Conservation (phyloP, 35 echinoderm and acorn worm species). For the Apostichopus californicus region DNA sequence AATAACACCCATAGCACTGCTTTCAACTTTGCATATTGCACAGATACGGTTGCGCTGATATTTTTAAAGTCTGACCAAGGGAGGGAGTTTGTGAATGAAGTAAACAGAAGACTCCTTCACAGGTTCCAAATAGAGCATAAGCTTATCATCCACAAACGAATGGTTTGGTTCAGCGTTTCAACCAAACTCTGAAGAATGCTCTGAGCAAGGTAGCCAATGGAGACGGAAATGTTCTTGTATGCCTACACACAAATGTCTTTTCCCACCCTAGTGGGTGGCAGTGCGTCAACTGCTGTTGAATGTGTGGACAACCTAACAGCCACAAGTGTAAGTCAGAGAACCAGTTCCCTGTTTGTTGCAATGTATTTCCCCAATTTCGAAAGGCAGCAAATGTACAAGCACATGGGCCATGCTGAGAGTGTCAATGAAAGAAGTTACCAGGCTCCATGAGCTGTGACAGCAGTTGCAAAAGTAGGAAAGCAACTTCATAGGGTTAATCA, state of each 20-base stretch:
- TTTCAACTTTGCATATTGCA: no score
- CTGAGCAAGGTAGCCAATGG: no score
- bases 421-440: conserved; percentile 36
- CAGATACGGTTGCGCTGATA: no score
- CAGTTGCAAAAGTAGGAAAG: conserved; percentile 23
- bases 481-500: conserved; percentile 35
- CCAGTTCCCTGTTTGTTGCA: conserved; percentile 27
- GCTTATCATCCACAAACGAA: no score
- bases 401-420: conserved; percentile 32
- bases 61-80: no score
- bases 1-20: no score
- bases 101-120: no score
- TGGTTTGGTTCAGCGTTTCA: no score
- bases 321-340: conserved; percentile 33
- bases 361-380: conserved; percentile 37
- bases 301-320: conserved; percentile 42
- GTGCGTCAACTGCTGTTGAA: conserved; percentile 12
- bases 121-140: no score
- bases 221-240: conserved; percentile 2
- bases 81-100: no score
- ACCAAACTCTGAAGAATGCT: no score
- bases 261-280: conserved; percentile 32
- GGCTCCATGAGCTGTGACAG: not conserved
- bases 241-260: conserved; percentile 31
- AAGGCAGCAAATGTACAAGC: conserved; percentile 32